Evolutionary conservation across 2,888 invertebrate genomes (phyloP).

Genomic region (Teleogryllus oceanicus): DNA sequence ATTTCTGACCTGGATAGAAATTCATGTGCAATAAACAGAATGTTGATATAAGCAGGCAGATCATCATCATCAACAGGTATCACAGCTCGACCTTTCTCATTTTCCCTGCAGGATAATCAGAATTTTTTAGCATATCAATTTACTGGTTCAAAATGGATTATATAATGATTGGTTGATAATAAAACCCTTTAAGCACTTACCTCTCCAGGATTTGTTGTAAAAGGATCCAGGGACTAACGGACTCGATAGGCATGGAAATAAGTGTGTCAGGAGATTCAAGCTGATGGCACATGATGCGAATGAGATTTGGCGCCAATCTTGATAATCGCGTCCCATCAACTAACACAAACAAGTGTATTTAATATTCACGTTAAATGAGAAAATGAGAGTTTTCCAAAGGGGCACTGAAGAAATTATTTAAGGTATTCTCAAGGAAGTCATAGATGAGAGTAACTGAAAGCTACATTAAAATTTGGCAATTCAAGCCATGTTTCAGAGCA

Average conservation of each 20-base stretch:
- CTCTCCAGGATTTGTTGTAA: slow-evolving; percentile 73
- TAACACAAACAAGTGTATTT: not conserved
- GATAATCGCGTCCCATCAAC: slow-evolving; percentile 48
- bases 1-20: slow-evolving; percentile 62
- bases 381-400: too few species aligned
- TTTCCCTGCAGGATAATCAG: slow-evolving; percentile 52
- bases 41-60: slow-evolving; percentile 68
- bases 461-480: too few species aligned
- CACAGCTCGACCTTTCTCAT: slow-evolving; percentile 46
- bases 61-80: slow-evolving; percentile 39
- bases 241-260: slow-evolving; percentile 63
- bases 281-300: slow-evolving; percentile 72
- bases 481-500: too few species aligned
- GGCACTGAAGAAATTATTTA: too few species aligned
- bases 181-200: slow-evolving; percentile 41
- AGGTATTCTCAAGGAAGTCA: too few species aligned
- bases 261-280: slow-evolving; percentile 65
- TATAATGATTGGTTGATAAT: not conserved
- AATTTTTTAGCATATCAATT: not conserved
- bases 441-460: too few species aligned
- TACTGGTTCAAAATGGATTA: too few species aligned
- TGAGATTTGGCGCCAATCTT: slow-evolving; percentile 69
- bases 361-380: too few species aligned
- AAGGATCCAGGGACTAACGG: slow-evolving; percentile 77
- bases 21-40: slow-evolving; percentile 80